phyloP scores from a whole-genome alignment of 2,113 vertebrate species.

The Bucco capensis region DNA sequence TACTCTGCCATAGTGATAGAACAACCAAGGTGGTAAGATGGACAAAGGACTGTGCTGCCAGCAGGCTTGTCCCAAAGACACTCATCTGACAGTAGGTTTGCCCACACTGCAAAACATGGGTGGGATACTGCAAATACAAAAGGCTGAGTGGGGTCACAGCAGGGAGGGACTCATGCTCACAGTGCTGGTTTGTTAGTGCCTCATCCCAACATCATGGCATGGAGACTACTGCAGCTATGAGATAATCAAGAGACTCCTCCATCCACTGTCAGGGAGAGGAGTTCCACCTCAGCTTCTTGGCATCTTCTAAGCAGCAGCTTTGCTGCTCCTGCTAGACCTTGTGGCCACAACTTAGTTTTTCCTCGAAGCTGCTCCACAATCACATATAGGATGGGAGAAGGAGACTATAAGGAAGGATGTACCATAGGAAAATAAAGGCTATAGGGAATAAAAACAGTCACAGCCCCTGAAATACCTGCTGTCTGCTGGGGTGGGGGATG shows the following conservation, averaged over 20 bases:
- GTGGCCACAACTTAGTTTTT: not conserved
- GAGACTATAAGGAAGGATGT: not conserved
- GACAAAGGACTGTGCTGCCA: not conserved
- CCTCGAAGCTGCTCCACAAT: not conserved
- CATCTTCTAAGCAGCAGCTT: not conserved
- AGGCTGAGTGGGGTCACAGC: not conserved
- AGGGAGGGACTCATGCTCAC: not conserved
- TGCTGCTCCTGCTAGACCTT: not conserved
- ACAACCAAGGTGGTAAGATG: not conserved
- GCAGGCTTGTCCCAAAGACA: not conserved
- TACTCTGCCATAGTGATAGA: not conserved
- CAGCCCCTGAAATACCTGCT: conserved; percentile 81
- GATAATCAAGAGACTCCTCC: not conserved
- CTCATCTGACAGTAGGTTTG: not conserved
- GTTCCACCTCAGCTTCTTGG: not conserved
- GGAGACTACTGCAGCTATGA: not conserved
- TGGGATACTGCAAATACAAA: fast-evolving
- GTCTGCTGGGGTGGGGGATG: conserved; percentile 90
- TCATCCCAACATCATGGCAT: not conserved
- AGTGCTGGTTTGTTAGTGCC: not conserved
- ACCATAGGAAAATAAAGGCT: not conserved
- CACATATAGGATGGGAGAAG: not conserved
- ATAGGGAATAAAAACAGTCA: not conserved
- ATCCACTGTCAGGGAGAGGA: not conserved
- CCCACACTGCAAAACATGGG: not conserved